Base-by-base conservation (phyloP, 2,113 vertebrate species). In the Malurus melanocephalus region DNA sequence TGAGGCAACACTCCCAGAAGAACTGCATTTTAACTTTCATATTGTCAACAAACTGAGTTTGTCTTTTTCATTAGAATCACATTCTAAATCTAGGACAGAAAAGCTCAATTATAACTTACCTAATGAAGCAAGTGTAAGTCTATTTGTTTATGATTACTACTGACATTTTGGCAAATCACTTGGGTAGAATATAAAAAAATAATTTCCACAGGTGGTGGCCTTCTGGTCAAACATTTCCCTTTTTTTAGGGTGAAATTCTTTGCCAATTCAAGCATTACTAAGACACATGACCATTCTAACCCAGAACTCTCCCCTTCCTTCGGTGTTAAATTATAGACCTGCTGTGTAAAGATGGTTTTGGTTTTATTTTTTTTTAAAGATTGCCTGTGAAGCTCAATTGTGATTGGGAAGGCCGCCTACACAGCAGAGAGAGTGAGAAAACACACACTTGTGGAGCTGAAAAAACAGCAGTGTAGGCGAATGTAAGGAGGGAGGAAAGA, bases 351-450 rank as follows among this genome's bases (percentile, higher is more conserved):
- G 95, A 93, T 51, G 43, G 38, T 19, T n/a, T 80, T 64, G 33
- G n/a, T 79, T 11, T 64, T 30, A 68, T 67, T 67, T 92, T 76
- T 42, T 17, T 23, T 18, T n/a, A 33, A 95, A 96, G 93, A 94
- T 72, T 96, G 96, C 94, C 92, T 95, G 83, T 88, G 77, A 96
- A 96, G 93, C 94, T 95, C 95, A 95, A 95, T 93, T 96, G 78
- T 56, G 92, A 97, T 95, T 85, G 74, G 86, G 61, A 96, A 95
- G 92, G 87, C 95, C 45, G 77, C 96, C 96, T 95, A 97, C 97
- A 95, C 89, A 83, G 87, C 69, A 92, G 88, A 94, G 71, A 90
- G 84, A 95, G 95, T 91, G 89, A 96, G 90, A 85, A 88, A 92
- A 94, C 88, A 92, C 74, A 88, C 84, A 89, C 86, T 96, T 89